Conservation (phyloP, 2,888 invertebrate genomes). For the Invenusta paracnida region DNA sequence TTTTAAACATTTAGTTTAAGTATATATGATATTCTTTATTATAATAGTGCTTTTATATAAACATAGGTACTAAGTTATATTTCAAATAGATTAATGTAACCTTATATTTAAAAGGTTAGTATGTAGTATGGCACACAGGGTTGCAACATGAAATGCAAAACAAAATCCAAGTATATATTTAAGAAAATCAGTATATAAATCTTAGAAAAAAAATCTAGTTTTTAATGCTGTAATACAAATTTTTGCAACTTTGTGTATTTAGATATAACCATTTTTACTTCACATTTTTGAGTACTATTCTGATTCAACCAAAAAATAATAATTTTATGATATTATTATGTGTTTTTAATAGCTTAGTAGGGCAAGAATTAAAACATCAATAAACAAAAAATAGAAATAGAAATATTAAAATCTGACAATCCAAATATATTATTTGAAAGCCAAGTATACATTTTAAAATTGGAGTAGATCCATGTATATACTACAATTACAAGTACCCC, state of each 20-base stretch:
- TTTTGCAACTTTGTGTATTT: neutral
- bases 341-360: too few species aligned
- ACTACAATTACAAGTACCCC: too few species aligned
- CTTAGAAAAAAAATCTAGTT: neutral
- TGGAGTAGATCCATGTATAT: neutral
- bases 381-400: neutral
- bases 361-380: too few species aligned
- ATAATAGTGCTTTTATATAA: too few species aligned
- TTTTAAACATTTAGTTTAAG: too few species aligned
- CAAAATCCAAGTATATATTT: neutral
- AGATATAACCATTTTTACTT: neutral
- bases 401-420: neutral
- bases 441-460: neutral
- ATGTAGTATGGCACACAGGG: neutral
- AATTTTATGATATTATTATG: too few species aligned
- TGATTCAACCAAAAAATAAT: too few species aligned
- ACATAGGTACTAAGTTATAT: too few species aligned
- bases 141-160: neutral
- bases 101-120: too few species aligned
- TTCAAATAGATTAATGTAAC: too few species aligned
- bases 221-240: neutral
- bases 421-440: neutral
- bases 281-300: neutral
- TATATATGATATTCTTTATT: too few species aligned
- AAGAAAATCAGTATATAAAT: neutral